phyloP scores from a whole-genome alignment of 2,888 invertebrate species.

The Pristionchus fissidentatus region DNA sequence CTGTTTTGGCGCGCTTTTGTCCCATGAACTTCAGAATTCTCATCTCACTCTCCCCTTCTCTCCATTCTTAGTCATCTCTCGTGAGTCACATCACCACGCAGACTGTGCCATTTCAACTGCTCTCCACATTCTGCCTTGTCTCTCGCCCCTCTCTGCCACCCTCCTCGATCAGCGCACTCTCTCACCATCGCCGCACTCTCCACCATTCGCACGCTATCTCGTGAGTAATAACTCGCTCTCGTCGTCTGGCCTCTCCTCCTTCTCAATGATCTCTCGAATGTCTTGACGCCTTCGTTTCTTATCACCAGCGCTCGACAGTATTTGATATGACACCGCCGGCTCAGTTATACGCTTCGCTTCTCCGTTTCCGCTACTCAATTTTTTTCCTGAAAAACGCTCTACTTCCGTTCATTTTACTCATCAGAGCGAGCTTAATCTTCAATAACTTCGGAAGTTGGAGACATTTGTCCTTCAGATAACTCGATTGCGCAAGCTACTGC shows the following conservation, averaged over 20 bases:
- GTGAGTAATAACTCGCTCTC: not conserved
- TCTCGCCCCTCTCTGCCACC: not conserved
- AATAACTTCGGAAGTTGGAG: too few relatives aligned
- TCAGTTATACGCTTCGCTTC: not conserved
- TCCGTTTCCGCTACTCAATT: not conserved
- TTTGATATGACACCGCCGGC: constrained; percentile 20
- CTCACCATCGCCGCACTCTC: constrained; percentile 8
- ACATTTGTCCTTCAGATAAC: too few relatives aligned
- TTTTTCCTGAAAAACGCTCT: too few relatives aligned
- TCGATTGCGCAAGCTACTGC: too few relatives aligned
- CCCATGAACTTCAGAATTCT: too few relatives aligned
- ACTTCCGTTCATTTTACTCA: too few relatives aligned
- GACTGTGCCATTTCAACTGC: not conserved
- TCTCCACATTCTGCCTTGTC: not conserved
- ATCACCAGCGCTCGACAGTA: not conserved
- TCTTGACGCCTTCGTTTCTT: not conserved
- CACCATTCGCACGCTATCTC: not conserved
- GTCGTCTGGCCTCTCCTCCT: not conserved
- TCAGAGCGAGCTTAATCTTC: too few relatives aligned
- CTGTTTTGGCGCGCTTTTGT: too few relatives aligned
- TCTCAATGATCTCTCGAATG: not conserved
- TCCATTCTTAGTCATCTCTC: constrained; percentile 4
- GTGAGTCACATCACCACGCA: constrained; percentile 33
- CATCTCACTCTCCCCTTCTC: too few relatives aligned
- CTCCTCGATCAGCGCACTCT: too few relatives aligned